Base-by-base conservation (phyloP, 2,113 vertebrate species). In the Piaya cayana region DNA sequence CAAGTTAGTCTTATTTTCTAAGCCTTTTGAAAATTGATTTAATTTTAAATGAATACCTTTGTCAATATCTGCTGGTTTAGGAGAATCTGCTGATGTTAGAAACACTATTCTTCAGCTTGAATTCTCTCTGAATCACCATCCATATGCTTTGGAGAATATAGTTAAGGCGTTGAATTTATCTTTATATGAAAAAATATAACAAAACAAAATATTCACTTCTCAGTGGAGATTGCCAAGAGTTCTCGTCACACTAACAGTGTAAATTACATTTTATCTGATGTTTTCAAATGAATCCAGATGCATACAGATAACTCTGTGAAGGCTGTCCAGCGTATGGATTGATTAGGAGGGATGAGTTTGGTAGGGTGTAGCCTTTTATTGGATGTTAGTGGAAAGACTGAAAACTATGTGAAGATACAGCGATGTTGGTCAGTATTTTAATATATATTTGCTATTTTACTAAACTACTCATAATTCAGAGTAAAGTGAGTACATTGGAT, bases 251-350 rank as follows among this genome's bases (percentile, higher is more conserved):
- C 5, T 34, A 55, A 13, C 39, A 47, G n/a, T n/a, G 13, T 59
- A 75, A 67, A 70, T 59, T 52, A 5, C 27, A 39, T 85, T 78
- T 75, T 50, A 6, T n/a, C 17, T 27, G 2, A 27, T 75, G 6
- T 70, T 94, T 92, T 59, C 47, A 67, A 82, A 47, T 63, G 69
- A 81, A 34, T 69, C 9, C 4, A 29, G 11, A 43, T 56, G 9
- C 12, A 29, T 27, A 25, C 8, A 32, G 20, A 47, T 65, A 56
- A 52, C 80, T 71, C 11, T 62, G 15, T 37, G n/a, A 59, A 75
- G 43, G 8, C 5, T 59, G 9, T 75, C 27, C 14, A 32, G 53
- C 25, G 9, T 25, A 70, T 0, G 2, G 21, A 9, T 55, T 13
- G 2, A 4, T 86, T 42, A 30, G 63, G n/a, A 76, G 25, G 8